A percentile compares a stretch with the other conserved stretches of the same genome.
phyloP scores from a whole-genome alignment of 2,113 vertebrate genomes.

The Bucco capensis region DNA sequence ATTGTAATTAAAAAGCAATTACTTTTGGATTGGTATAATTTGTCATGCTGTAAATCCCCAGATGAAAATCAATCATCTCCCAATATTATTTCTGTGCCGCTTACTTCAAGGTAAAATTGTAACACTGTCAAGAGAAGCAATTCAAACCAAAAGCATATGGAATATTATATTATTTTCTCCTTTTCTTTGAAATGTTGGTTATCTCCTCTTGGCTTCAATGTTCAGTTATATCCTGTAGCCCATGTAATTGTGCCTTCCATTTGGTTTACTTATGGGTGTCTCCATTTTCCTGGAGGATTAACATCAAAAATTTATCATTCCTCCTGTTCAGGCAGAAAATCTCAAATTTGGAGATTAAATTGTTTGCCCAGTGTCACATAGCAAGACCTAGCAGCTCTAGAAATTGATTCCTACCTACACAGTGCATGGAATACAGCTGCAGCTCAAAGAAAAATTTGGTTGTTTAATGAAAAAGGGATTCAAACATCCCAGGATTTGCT shows the following conservation, averaged over 20 bases:
- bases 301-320: neutral
- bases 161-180: neutral
- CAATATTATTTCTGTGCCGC: neutral
- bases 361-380: neutral
- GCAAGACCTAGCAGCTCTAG: neutral
- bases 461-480: neutral
- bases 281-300: neutral
- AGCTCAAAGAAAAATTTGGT: neutral
- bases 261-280: neutral
- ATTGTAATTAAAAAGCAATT: neutral
- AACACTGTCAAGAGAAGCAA: neutral
- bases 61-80: neutral
- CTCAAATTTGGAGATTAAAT: neutral
- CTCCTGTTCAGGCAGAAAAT: neutral
- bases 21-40: neutral
- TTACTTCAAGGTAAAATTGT: neutral
- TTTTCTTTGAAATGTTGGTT: neutral
- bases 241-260: neutral
- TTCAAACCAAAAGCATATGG: neutral
- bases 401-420: neutral
- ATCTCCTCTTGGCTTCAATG: neutral
- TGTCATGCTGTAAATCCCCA: neutral
- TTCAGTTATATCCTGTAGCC: neutral
- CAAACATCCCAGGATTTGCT: neutral
- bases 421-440: neutral